Conservation (phyloP, 2,888 invertebrate genomes). For the Carpatolechia fugitivella region DNA sequence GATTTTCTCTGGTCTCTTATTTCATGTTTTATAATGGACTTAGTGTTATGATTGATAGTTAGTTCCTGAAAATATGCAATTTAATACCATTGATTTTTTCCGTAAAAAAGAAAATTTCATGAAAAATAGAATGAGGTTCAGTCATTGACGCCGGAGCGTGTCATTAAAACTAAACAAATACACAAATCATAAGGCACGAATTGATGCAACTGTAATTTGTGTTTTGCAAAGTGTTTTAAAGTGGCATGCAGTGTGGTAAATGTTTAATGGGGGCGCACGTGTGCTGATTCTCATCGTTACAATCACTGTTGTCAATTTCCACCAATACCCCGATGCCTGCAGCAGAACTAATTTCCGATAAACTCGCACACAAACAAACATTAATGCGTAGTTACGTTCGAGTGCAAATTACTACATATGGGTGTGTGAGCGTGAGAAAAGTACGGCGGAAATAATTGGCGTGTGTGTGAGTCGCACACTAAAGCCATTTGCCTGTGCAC, state of each 20-base stretch:
- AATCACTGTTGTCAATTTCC: conserved; percentile 69
- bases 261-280: conserved; percentile 65
- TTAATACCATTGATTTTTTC: background rate
- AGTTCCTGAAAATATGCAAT: background rate
- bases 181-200: conserved; percentile 47
- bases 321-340: conserved; percentile 58
- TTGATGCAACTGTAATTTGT: conserved; percentile 48
- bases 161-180: conserved; percentile 41
- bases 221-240: conserved; percentile 48
- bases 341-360: conserved; percentile 74
- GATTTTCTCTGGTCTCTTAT: conserved; percentile 3
- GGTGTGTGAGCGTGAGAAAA: conserved; percentile 76
- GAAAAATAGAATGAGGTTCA: background rate
- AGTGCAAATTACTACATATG: conserved; percentile 63
- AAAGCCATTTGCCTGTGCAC: conserved; percentile 47
- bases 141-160: conserved; percentile 35
- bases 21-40: background rate
- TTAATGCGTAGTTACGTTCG: conserved; percentile 44
- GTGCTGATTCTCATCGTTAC: conserved; percentile 62
- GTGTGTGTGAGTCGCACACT: conserved; percentile 49
- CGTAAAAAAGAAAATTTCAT: background rate
- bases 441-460: conserved; percentile 62
- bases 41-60: background rate
- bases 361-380: conserved; percentile 53
- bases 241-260: conserved; percentile 49